Evolutionary conservation across 1,140 invertebrate genomes (phyloP), one percentile per base, ranked within the genome.

Genomic region (Neelides sp.): DNA sequence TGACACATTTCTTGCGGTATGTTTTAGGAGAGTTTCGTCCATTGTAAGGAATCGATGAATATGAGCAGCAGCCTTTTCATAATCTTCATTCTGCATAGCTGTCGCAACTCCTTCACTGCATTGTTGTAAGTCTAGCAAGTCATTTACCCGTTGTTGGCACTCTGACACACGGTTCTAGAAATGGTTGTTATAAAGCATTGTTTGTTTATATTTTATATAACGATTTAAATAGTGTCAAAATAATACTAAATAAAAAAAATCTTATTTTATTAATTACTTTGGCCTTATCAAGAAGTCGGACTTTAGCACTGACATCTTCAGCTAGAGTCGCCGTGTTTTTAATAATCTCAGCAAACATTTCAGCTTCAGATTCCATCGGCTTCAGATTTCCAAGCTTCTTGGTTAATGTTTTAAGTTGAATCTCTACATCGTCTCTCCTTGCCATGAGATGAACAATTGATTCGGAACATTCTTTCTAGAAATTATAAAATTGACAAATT

Each of bases 291-390:
- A 98, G 68, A 51, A 89, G 82, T 39, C 91, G 76, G 10, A 98
- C 93, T 83, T 97, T 96, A 24, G 84, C 83, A 65, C 90, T 95
- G 17, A 97, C 91, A 70, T 90, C 90, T 64, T 91, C 84, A 2
- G 92, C 91, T 42, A 96, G 70, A 26, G 78, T 75, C 35, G 91
- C 88, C 2, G 93, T 94, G 63, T 81, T 81, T n/a, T 78, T 73
- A 35, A 92, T 86, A 73, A 86, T 85, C 47, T 75, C 74, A n/a
- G 78, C 73, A n/a, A 91, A 71, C 57, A 84, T 78, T 56, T 80
- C 73, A 13, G 81, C 76, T 67, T 89, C 84, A 27, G 73, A 70
- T 61, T 78, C 71, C 27, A 86, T 71, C 3, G 79, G 61, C 58
- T 78, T 73, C 26, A 85, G 65, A 61, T 79, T 80, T 17, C 81